phyloP scores from a whole-genome alignment of 1,140 invertebrate genomes.

The Cylas formicarius region DNA sequence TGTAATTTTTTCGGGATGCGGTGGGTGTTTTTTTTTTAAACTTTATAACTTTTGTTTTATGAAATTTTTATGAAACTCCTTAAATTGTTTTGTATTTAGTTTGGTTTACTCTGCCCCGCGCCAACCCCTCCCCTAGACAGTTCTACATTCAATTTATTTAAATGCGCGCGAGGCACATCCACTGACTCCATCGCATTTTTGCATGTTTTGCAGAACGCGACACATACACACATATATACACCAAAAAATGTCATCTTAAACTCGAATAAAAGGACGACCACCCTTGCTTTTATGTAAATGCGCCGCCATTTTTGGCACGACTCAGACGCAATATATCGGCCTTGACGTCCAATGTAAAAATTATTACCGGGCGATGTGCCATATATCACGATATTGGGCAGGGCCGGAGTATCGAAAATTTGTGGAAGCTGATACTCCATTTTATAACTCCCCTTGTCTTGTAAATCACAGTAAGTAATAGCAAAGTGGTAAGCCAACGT shows the following conservation, averaged over 20 bases:
- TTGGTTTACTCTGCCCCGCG: neutral
- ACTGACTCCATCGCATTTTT: too few species aligned
- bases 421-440: too few species aligned
- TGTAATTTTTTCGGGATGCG: too few species aligned
- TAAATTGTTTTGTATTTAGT: neutral
- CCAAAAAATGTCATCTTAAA: neutral
- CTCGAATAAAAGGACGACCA: neutral
- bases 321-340: conserved; percentile 15
- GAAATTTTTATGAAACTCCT: too few species aligned
- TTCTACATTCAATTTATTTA: neutral
- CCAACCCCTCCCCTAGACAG: neutral
- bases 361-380: conserved; percentile 12
- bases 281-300: conserved; percentile 15
- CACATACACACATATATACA: neutral
- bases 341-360: conserved; percentile 19
- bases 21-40: too few species aligned
- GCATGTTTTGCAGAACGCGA: too few species aligned
- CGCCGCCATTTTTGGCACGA: conserved; percentile 13
- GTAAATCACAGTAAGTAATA: too few species aligned
- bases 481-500: too few species aligned
- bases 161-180: neutral
- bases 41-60: too few species aligned
- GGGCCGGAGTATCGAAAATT: too few species aligned
- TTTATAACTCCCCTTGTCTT: too few species aligned
- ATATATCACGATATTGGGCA: conserved; percentile 8